Evolutionary conservation across 2,113 vertebrate species (phyloP).

Genomic region (Aegithalos caudatus): DNA sequence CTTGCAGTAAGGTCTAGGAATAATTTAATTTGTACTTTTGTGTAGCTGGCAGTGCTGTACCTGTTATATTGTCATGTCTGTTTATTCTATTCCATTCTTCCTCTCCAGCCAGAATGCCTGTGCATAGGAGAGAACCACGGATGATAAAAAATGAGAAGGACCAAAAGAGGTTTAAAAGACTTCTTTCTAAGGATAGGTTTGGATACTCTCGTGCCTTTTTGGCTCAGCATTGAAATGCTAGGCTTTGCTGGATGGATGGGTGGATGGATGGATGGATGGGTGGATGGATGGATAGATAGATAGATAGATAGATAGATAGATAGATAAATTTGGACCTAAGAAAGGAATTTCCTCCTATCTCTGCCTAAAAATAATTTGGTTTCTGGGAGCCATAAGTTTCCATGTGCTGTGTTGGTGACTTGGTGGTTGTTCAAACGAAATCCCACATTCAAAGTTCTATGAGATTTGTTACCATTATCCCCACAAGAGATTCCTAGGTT

Average conservation of each 20-base stretch:
- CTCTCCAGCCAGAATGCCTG: not conserved
- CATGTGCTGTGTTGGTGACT: rapidly evolving
- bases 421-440: not conserved
- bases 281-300: not conserved
- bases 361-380: not conserved
- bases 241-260: not conserved
- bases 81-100: not conserved
- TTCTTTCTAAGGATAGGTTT: not conserved
- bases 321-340: not conserved
- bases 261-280: not conserved
- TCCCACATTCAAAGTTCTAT: not conserved
- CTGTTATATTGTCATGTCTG: not conserved
- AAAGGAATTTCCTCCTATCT: not conserved
- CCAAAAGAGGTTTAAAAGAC: not conserved
- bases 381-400: not conserved
- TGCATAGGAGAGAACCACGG: not conserved
- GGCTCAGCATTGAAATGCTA: not conserved
- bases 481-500: not conserved
- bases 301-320: not conserved
- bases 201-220: not conserved
- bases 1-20: not conserved
- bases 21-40: not conserved
- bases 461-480: rapidly evolving
- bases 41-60: not conserved
- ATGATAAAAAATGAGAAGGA: not conserved